phyloP scores from a whole-genome alignment of 2,797 vertebrate genomes.

The Artibeus lituratus region DNA sequence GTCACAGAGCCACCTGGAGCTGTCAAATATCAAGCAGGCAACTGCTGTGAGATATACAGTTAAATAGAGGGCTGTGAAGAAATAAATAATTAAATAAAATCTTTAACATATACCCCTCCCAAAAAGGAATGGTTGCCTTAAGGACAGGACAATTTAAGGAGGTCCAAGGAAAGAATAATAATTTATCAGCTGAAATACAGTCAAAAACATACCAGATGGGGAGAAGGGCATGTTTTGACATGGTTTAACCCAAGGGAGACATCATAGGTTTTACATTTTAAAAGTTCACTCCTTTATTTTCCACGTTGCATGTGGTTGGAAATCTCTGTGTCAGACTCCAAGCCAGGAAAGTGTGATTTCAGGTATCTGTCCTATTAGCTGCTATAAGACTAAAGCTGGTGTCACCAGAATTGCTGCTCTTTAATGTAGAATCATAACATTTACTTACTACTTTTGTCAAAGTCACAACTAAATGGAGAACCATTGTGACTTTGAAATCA shows the following conservation, averaged over 20 bases:
- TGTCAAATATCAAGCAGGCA: neutral
- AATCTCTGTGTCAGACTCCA: too few species aligned
- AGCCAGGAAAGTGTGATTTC: too few species aligned
- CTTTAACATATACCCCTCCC: too few species aligned
- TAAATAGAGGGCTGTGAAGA: neutral
- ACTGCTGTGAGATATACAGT: neutral
- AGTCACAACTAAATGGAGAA: neutral
- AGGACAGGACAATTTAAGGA: neutral
- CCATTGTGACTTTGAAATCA: neutral
- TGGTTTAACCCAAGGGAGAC: too few species aligned
- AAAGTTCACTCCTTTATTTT: too few species aligned
- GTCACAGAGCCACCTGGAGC: neutral
- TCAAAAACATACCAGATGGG: neutral
- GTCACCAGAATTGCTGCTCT: too few species aligned
- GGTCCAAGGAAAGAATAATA: neutral
- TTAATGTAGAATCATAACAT: too few species aligned
- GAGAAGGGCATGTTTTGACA: too few species aligned
- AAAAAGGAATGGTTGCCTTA: neutral
- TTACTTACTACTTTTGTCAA: neutral
- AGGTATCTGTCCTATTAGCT: too few species aligned
- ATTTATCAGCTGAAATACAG: neutral
- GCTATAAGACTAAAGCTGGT: too few species aligned
- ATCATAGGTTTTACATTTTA: too few species aligned
- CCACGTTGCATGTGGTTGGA: too few species aligned
- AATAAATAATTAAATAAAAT: neutral